These are phyloP conservation scores for Cryptocephalus moraei DNA, from an alignment of 2,888 invertebrate species.

Conservation along the genomic window DNA sequence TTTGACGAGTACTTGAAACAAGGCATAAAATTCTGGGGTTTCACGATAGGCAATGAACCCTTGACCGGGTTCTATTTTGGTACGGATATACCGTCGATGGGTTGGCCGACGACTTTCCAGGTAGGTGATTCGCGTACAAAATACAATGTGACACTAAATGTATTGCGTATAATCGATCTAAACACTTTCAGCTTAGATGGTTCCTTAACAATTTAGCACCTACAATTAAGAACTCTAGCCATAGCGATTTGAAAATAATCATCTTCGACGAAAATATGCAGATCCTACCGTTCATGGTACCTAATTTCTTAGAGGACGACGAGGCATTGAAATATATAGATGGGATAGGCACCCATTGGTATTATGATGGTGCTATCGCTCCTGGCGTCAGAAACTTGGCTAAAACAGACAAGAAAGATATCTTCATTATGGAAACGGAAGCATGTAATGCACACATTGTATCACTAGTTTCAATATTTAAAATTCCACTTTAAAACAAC, in stretches of 20 bases:
- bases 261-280: neutral
- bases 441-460: neutral
- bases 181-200: neutral
- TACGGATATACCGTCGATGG: too few species aligned
- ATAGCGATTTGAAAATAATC: neutral
- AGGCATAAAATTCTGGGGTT: constrained; percentile 62
- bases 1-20: constrained; percentile 60
- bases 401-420: neutral
- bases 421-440: neutral
- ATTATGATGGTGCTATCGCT: neutral
- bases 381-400: neutral
- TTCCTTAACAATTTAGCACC: constrained; percentile 58
- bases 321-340: neutral
- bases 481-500: too few species aligned
- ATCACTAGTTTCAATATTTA: neutral
- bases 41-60: constrained; percentile 68
- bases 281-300: neutral
- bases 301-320: neutral
- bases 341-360: neutral
- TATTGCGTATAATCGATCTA: too few species aligned
- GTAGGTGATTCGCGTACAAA: too few species aligned
- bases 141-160: too few species aligned
- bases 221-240: neutral
- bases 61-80: too few species aligned
- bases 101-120: too few species aligned